Conservation (phyloP, 2,888 invertebrate genomes). For the Drosophila pullipes region DNA sequence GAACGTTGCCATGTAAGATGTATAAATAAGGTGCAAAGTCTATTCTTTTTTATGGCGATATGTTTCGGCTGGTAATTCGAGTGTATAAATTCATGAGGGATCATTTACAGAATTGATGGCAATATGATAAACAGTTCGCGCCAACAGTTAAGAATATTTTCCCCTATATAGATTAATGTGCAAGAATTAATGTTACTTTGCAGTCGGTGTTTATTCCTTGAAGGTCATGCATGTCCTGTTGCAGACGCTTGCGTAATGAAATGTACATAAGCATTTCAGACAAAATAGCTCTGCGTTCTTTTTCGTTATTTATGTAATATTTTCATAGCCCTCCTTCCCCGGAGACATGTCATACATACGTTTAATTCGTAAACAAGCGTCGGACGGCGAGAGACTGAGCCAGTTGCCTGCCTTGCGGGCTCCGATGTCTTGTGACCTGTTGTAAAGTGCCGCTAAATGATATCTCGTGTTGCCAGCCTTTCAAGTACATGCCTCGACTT, state of each 20-base stretch:
- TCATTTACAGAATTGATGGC: constrained; percentile 31
- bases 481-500: constrained; percentile 6
- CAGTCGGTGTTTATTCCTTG: constrained; percentile 15
- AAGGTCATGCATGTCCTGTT: constrained; percentile 35
- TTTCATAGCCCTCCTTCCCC: constrained; percentile 37
- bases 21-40: constrained; percentile 14
- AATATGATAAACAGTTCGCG: constrained; percentile 8
- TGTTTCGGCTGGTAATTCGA: constrained; percentile 2
- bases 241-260: constrained; percentile 42
- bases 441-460: constrained; percentile 57
- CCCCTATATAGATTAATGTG: neutral
- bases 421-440: constrained; percentile 41
- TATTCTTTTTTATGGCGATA: constrained; percentile 14
- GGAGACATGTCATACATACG: constrained; percentile 6
- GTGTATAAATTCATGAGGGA: constrained; percentile 12
- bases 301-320: constrained; percentile 40
- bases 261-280: constrained; percentile 54
- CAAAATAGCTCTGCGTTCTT: constrained; percentile 32
- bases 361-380: constrained; percentile 51
- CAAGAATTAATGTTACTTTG: neutral
- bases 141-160: neutral
- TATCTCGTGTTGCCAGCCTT: constrained; percentile 60
- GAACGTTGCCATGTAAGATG: constrained; percentile 27
- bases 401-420: constrained; percentile 29
- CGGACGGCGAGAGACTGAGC: constrained; percentile 11